Percentiles rank a stretch among this genome's conserved stretches.
phyloP scores from a whole-genome alignment of 2,113 vertebrate genomes.

The Leucopsar rothschildi region DNA sequence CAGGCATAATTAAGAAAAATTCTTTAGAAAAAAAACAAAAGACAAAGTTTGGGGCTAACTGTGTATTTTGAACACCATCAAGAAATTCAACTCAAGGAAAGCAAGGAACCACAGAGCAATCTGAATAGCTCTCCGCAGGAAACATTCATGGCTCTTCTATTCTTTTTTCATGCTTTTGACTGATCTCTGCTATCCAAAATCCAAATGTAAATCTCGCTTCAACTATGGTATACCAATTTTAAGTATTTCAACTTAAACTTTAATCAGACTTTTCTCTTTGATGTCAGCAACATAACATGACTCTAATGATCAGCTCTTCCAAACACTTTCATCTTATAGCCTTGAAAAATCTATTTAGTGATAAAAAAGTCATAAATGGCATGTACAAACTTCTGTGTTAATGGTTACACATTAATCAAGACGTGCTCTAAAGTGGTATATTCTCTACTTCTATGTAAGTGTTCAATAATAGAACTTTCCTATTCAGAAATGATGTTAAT shows the following conservation, averaged over 20 bases:
- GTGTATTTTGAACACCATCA: neutral
- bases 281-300: neutral
- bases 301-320: neutral
- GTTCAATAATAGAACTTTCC: neutral
- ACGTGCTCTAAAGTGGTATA: neutral
- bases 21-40: neutral
- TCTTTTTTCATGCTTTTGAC: neutral
- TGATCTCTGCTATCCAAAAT: neutral
- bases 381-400: neutral
- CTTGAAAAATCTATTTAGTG: neutral
- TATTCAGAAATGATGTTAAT: neutral
- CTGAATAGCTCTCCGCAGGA: neutral
- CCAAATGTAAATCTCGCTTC: neutral
- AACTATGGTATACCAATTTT: neutral
- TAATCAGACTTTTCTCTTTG: neutral
- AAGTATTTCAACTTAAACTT: neutral
- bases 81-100: neutral
- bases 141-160: neutral
- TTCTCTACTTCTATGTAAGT: neutral
- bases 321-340: neutral
- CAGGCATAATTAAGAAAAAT: neutral
- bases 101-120: neutral
- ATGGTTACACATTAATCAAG: neutral
- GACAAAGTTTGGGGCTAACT: neutral
- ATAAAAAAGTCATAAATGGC: neutral